Evolutionary conservation across 1,140 invertebrate genomes (phyloP).

Genomic region (Wiebesia pumilae): DNA sequence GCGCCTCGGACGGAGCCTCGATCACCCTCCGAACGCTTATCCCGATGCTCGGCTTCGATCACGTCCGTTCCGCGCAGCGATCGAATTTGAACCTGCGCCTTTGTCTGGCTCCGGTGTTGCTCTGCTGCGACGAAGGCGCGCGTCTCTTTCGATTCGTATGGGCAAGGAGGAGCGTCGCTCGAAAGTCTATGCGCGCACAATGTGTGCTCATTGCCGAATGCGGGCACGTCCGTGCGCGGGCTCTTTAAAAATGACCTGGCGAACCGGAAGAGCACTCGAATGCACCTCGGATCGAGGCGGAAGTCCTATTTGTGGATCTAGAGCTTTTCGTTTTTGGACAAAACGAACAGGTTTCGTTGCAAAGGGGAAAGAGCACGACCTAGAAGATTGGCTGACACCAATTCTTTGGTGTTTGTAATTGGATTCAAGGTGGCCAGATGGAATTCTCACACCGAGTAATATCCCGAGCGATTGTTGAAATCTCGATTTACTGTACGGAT

Average conservation of each 20-base stretch:
- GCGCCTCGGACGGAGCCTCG: conserved; percentile 26
- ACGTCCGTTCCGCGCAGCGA: conserved; percentile 56
- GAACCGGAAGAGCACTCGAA: conserved; percentile 52
- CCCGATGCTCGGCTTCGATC: background rate
- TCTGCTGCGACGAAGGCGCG: background rate
- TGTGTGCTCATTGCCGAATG: background rate
- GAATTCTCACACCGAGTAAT: too few species aligned
- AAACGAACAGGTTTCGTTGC: background rate
- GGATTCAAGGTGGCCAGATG: too few species aligned
- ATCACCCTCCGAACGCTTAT: background rate
- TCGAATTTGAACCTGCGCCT: conserved; percentile 60
- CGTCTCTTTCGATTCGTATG: conserved; percentile 30
- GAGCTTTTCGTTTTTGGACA: background rate
- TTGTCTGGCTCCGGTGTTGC: background rate
- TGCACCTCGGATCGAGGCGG: conserved; percentile 49
- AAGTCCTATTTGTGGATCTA: background rate
- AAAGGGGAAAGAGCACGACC: too few species aligned
- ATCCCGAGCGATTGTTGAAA: too few species aligned
- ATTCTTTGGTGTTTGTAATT: too few species aligned
- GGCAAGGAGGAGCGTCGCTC: conserved; percentile 26
- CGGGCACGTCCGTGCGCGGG: background rate
- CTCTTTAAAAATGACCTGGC: conserved; percentile 46
- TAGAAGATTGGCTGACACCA: too few species aligned
- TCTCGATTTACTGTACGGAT: too few species aligned
- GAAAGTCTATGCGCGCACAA: background rate